Evolutionary conservation across 2,888 invertebrate species (phyloP).

Genomic region (Morinoia aosen): DNA sequence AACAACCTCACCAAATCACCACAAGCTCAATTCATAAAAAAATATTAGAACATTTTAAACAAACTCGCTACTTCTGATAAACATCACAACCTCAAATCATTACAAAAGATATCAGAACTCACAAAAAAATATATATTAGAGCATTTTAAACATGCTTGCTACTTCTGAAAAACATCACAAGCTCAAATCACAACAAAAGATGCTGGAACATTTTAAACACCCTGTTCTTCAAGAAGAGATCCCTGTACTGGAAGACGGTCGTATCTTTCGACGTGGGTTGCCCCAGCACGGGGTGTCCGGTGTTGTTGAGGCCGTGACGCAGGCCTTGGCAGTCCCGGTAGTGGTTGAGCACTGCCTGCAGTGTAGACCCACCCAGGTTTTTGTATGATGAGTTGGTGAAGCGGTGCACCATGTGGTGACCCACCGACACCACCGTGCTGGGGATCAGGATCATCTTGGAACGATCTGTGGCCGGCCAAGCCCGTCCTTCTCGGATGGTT

Average conservation of each 20-base stretch:
- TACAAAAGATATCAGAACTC: no score
- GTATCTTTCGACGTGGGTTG: slow-evolving; percentile 52
- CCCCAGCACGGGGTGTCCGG: slow-evolving; percentile 52
- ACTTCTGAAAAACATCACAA: not conserved
- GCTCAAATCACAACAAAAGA: not conserved
- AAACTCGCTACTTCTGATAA: no score
- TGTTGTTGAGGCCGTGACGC: slow-evolving; percentile 49
- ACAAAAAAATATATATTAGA: no score
- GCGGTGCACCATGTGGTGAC: slow-evolving; percentile 69
- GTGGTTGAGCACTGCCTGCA: slow-evolving; percentile 68
- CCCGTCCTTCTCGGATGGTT: slow-evolving; percentile 67
- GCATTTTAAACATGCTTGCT: no score
- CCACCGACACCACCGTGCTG: slow-evolving; percentile 67
- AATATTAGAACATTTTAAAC: no score
- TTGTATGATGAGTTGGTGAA: slow-evolving; percentile 62
- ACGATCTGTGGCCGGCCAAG: slow-evolving; percentile 68
- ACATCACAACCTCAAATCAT: no score
- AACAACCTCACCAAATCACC: no score
- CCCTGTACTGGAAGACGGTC: slow-evolving; percentile 57
- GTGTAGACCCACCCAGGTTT: slow-evolving; percentile 64
- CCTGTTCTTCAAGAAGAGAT: slow-evolving; percentile 48
- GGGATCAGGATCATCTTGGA: slow-evolving; percentile 69
- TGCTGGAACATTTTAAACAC: slow-evolving; percentile 35
- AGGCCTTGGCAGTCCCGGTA: slow-evolving; percentile 68
- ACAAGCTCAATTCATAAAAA: no score